phyloP scores from a whole-genome alignment of 2,888 invertebrate genomes.

The Lasioglossum vierecki region DNA sequence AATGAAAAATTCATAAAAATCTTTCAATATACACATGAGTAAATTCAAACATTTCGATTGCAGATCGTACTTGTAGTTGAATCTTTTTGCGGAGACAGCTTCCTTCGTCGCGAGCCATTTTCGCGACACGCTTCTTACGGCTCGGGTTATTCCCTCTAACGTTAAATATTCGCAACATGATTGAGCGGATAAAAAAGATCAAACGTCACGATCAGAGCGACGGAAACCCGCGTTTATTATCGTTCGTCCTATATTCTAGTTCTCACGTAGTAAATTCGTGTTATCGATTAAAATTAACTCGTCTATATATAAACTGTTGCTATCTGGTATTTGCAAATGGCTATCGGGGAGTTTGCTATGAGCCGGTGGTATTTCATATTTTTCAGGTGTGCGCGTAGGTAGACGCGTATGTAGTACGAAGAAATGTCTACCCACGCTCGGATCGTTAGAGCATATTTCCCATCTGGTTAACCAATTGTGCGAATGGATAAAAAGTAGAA shows the following conservation, averaged over 20 bases:
- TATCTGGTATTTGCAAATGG: neutral
- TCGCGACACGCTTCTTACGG: too few relatives aligned
- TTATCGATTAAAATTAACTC: constrained; percentile 41
- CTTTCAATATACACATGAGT: too few relatives aligned
- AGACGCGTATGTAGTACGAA: neutral
- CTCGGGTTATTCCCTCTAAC: neutral
- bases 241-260: neutral
- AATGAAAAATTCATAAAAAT: too few relatives aligned
- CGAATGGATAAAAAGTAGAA: neutral
- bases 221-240: neutral
- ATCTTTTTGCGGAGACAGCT: neutral
- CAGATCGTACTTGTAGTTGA: too few relatives aligned
- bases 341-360: neutral
- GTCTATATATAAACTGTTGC: constrained; percentile 36
- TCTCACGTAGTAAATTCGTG: neutral
- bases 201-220: neutral
- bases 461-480: neutral
- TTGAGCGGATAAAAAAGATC: neutral
- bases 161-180: neutral
- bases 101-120: neutral
- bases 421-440: neutral
- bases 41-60: too few relatives aligned
- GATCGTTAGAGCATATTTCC: neutral
- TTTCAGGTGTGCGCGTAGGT: neutral
- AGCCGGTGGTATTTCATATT: neutral